Conservation (phyloP, 1,140 invertebrate species). For the Sitobion miscanthi region DNA sequence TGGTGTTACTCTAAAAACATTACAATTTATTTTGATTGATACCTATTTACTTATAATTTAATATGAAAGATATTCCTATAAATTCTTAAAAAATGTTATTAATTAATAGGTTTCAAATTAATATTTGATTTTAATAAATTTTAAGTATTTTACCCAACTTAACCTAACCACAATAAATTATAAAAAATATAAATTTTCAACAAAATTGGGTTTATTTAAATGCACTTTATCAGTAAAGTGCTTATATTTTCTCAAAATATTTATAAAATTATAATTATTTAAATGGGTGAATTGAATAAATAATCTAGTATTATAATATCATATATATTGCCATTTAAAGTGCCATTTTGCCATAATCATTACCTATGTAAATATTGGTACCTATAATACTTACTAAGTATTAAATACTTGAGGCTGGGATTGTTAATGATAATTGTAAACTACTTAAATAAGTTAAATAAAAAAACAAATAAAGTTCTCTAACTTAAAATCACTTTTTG, state of each 20-base stretch:
- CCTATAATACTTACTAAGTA: neutral
- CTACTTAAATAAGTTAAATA: neutral
- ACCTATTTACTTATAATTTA: neutral
- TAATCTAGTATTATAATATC: neutral
- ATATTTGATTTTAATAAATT: no score
- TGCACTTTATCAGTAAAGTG: neutral
- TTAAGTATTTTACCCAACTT: no score
- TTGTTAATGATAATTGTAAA: slow-evolving; percentile 13
- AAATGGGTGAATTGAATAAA: neutral
- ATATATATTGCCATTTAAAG: neutral
- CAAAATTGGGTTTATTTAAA: neutral
- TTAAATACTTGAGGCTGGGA: neutral
- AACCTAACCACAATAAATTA: no score
- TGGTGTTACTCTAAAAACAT: no score
- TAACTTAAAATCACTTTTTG: neutral
- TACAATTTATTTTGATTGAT: no score
- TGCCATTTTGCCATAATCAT: neutral
- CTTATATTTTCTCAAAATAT: neutral
- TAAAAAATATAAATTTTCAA: neutral
- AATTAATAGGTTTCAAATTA: no score
- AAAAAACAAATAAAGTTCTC: neutral
- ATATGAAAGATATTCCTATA: neutral
- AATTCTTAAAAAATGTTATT: neutral
- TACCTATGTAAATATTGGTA: neutral
- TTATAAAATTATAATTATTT: neutral